phyloP scores from a whole-genome alignment of 2,888 invertebrate species.

The Noctua janthina region DNA sequence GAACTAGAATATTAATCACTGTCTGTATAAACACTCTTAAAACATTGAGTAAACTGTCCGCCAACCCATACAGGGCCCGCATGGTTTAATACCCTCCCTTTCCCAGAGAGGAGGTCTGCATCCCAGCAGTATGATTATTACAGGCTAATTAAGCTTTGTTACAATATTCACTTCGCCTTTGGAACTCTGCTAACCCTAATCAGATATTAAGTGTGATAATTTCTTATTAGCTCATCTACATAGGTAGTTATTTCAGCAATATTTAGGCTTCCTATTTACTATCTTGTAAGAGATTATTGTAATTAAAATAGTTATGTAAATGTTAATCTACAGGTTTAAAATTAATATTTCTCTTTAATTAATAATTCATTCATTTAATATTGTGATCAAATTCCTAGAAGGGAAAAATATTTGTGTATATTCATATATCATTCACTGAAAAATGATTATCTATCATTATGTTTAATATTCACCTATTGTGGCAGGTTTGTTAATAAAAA shows the following conservation, averaged over 20 bases:
- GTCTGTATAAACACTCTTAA: too few species aligned
- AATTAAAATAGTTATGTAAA: not conserved
- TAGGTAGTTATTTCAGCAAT: not conserved
- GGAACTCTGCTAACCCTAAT: not conserved
- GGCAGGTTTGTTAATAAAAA: too few species aligned
- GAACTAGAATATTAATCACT: too few species aligned
- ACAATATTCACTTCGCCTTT: not conserved
- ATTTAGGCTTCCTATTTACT: not conserved
- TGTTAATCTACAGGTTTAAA: not conserved
- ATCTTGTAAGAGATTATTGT: slow-evolving; percentile 7
- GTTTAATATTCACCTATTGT: too few species aligned
- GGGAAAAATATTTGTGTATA: too few species aligned
- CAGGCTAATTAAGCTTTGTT: not conserved
- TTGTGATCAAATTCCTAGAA: too few species aligned
- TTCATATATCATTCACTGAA: too few species aligned
- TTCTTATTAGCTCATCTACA: not conserved
- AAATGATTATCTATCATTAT: too few species aligned
- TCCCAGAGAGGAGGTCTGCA: not conserved
- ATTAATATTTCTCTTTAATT: not conserved
- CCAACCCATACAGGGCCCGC: too few species aligned
- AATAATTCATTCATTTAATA: too few species aligned
- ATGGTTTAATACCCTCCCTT: too few species aligned
- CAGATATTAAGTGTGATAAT: not conserved
- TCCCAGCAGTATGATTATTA: not conserved
- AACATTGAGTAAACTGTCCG: too few species aligned